Conservation (phyloP, 2,888 invertebrate genomes). For the Chrysomela aeneicollis region DNA sequence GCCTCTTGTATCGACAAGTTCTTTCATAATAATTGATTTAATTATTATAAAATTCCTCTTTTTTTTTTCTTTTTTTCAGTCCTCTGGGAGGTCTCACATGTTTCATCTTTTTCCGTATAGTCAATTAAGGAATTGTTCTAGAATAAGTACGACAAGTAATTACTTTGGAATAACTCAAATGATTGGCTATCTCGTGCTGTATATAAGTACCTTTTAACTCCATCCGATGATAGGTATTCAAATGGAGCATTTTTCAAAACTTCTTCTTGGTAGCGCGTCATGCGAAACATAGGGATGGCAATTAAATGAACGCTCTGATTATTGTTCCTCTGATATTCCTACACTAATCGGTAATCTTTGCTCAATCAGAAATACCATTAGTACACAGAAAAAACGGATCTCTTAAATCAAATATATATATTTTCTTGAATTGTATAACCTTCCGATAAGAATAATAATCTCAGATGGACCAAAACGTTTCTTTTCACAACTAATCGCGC, state of each 20-base stretch:
- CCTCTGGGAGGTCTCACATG: constrained; percentile 46
- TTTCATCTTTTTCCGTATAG: constrained; percentile 42
- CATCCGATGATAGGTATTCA: constrained; percentile 27
- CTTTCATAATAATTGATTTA: constrained; percentile 45
- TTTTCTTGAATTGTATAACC: too few species aligned
- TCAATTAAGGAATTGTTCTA: constrained; percentile 46
- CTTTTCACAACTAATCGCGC: too few species aligned
- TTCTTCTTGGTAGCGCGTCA: neutral
- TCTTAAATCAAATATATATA: too few species aligned
- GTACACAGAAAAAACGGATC: too few species aligned
- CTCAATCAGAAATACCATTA: neutral
- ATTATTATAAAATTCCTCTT: constrained; percentile 39
- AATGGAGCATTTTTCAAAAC: constrained; percentile 27
- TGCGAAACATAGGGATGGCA: neutral
- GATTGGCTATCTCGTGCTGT: constrained; percentile 26
- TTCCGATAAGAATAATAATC: too few species aligned
- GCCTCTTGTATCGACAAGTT: constrained; percentile 37
- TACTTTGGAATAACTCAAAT: constrained; percentile 25
- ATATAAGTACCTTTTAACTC: constrained; percentile 20
- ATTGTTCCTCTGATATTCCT: neutral
- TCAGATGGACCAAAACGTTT: too few species aligned
- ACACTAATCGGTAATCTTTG: neutral
- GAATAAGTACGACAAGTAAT: constrained; percentile 28
- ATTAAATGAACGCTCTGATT: neutral
- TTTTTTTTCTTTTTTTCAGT: constrained; percentile 32